Percentiles rank a stretch among this genome's conserved stretches.
phyloP scores from a whole-genome alignment of 2,888 invertebrate genomes.

The Alloplasta piceator region DNA sequence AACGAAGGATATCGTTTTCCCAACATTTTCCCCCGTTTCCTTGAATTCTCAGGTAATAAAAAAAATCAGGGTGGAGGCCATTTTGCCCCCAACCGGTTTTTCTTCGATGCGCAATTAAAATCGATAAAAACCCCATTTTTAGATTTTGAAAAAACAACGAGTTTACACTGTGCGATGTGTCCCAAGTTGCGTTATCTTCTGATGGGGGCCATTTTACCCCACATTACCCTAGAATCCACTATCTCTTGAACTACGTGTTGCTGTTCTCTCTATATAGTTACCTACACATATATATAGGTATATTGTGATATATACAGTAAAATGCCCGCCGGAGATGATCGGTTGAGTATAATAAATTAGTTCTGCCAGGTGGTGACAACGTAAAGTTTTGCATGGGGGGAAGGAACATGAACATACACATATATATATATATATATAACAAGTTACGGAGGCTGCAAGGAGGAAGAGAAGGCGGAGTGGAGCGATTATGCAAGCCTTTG shows the following conservation, averaged over 20 bases:
- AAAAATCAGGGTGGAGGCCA: no score
- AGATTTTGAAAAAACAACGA: no score
- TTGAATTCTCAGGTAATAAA: no score
- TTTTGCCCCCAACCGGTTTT: no score
- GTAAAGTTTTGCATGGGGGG: slow-evolving; percentile 74
- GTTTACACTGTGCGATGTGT: no score
- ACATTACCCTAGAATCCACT: not conserved
- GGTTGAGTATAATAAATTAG: slow-evolving; percentile 81
- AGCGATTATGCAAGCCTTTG: slow-evolving; percentile 56
- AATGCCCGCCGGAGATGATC: slow-evolving; percentile 79
- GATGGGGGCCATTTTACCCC: no score
- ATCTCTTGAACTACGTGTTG: slow-evolving; percentile 60
- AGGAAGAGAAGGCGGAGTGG: slow-evolving; percentile 38
- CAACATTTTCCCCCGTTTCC: no score
- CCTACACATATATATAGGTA: not conserved
- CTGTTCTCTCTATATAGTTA: slow-evolving; percentile 52
- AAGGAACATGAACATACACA: not conserved
- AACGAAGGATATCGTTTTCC: no score
- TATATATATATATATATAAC: not conserved
- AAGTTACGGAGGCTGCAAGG: slow-evolving; percentile 9
- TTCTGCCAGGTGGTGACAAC: slow-evolving; percentile 77
- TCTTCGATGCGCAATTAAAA: no score
- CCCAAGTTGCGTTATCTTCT: no score
- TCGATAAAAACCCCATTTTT: no score
- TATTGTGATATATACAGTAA: slow-evolving; percentile 44